Evolutionary conservation across 2,888 invertebrate species (phyloP).

Genomic region (Hypercompe scribonia): DNA sequence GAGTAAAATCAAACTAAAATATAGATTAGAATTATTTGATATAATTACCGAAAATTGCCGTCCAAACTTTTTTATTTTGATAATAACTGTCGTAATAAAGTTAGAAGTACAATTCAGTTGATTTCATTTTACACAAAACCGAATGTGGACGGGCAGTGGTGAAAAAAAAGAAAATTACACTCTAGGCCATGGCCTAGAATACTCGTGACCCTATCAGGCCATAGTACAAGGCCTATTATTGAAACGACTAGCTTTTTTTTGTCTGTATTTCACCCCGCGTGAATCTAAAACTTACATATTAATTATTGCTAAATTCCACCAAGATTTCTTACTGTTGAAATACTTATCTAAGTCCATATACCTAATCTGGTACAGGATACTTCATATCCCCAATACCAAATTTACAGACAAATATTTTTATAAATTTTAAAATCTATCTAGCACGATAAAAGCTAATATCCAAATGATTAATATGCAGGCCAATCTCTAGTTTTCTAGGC

Average conservation of each 20-base stretch:
- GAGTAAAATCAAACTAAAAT: constrained; percentile 41
- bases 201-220: constrained; percentile 14
- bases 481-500: constrained; percentile 25
- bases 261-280: constrained; percentile 25
- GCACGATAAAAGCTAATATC: constrained; percentile 28
- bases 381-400: constrained; percentile 14
- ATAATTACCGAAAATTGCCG: constrained; percentile 60
- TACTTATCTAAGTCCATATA: constrained; percentile 18
- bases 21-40: constrained; percentile 55
- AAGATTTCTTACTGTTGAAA: constrained; percentile 18
- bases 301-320: constrained; percentile 47
- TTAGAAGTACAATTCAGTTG: constrained; percentile 50
- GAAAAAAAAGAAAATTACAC: constrained; percentile 28
- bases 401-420: constrained; percentile 20
- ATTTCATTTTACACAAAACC: constrained; percentile 45
- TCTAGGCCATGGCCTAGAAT: constrained; percentile 31
- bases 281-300: constrained; percentile 38
- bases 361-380: not conserved
- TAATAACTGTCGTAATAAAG: constrained; percentile 49
- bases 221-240: constrained; percentile 19
- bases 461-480: constrained; percentile 16
- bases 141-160: constrained; percentile 49
- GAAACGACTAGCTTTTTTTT: constrained; percentile 36
- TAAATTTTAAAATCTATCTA: constrained; percentile 25
- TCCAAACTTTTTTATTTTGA: constrained; percentile 54